Percentiles rank a stretch among this genome's conserved stretches.
Conservation (phyloP, 2,888 invertebrate genomes). For the Achlya flavicornis region DNA sequence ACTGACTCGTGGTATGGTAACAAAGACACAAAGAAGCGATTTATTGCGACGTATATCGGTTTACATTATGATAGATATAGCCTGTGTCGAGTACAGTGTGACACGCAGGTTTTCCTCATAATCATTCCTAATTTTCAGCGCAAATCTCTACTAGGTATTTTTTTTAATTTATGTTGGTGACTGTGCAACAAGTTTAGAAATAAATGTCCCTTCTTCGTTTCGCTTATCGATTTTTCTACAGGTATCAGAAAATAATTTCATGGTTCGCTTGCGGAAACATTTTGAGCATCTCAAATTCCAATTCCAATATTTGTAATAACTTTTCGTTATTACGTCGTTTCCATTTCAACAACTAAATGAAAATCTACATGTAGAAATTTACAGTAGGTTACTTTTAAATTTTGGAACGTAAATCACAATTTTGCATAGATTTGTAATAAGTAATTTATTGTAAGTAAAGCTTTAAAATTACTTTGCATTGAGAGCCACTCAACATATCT, state of each 20-base stretch:
- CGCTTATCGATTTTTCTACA: background rate
- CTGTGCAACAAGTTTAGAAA: no score
- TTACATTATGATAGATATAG: background rate
- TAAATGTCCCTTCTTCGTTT: background rate
- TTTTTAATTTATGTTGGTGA: no score
- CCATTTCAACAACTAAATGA: no score
- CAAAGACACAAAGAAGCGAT: conserved; percentile 6
- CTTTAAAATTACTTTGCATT: background rate
- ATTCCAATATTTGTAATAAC: background rate
- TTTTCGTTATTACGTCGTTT: background rate
- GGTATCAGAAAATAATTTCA: conserved; percentile 9
- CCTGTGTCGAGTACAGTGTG: no score
- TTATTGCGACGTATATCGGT: conserved; percentile 12
- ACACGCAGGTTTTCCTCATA: no score
- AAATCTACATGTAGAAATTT: no score
- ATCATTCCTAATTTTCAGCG: no score
- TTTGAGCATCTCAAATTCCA: background rate
- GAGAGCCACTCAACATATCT: no score
- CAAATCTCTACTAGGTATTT: no score
- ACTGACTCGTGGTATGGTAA: background rate
- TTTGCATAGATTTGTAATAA: background rate
- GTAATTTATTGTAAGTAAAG: background rate
- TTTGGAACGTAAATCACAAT: no score
- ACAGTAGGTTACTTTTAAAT: no score
- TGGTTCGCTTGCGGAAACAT: background rate